Evolutionary conservation across 2,888 invertebrate species (phyloP), one percentile per base, ranked within the genome.

Genomic region (Rhimphoctona megacephalus): DNA sequence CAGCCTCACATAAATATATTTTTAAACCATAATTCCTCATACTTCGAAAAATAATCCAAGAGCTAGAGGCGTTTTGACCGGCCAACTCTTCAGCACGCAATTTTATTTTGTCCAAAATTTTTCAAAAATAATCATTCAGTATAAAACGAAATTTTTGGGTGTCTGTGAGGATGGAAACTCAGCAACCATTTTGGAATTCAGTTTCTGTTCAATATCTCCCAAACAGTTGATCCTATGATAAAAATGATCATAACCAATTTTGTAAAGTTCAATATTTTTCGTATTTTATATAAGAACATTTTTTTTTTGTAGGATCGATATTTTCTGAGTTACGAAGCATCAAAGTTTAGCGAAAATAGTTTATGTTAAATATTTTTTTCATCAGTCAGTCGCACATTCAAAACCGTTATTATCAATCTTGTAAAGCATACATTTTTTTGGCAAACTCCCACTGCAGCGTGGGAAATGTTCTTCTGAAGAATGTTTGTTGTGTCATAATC

Each of bases 21-120:
- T 39, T 17, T 69, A 69, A 17, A 43, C 39, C 19, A 25, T 79
- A 69, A 78, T 66, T 78, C 52, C 64, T 52, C 36, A 43, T 52
- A 36, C 39, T 25, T 5, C 30, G 30, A 30, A 30, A 30, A 30
- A 25, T 57, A 57, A 57, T 25, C 25, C 14, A 5, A 57, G 8
- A 22, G 9, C 22, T 9, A 54, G 30, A 17, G 17, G 25, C 17
- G 17, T 3, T 30, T 17, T 7, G 14, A 61, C 17, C 17, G 25
- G 25, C 25, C 30, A 30, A 61, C 30, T 30, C 17, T 30, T 30
- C 2, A 61, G 30, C 25, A 57, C 7, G 5, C 25, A 25, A 14
- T 57, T 25, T 25, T 4, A 17, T 61, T 61, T 17, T 30, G 2
- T 30, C 14, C 0, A n/a, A 30, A 30, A 17, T 17, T 30, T 1